phyloP scores from a whole-genome alignment of 2,888 invertebrate species.

The Troilus luridus region DNA sequence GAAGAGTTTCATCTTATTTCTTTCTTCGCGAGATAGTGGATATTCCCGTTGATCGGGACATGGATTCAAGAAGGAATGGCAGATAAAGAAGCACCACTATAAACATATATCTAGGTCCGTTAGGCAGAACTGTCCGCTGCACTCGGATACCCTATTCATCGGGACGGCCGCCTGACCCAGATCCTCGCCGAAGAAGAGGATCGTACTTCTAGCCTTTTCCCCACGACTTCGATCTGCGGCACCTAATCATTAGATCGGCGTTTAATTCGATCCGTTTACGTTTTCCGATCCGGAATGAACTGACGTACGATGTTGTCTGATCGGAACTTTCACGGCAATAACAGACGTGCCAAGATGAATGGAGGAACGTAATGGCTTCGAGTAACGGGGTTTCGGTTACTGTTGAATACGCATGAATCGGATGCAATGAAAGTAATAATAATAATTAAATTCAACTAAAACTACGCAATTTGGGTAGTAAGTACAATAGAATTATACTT shows the following conservation, averaged over 20 bases:
- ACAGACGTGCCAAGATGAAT: neutral
- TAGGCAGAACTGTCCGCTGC: neutral
- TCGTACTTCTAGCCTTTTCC: neutral
- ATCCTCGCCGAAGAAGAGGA: neutral
- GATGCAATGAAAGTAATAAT: too few relatives aligned
- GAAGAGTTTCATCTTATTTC: neutral
- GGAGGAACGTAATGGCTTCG: neutral
- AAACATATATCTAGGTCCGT: neutral
- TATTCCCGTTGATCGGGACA: constrained; percentile 7
- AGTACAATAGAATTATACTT: too few relatives aligned
- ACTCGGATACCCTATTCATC: neutral
- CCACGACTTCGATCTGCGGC: neutral
- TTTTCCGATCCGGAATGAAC: neutral
- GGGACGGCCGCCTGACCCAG: neutral
- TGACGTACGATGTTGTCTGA: neutral
- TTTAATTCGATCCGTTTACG: neutral
- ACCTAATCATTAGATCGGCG: neutral
- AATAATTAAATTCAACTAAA: too few relatives aligned
- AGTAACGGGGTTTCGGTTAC: neutral
- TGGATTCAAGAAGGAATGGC: neutral
- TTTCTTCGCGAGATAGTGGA: neutral
- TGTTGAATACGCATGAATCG: too few relatives aligned
- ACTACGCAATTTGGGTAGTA: too few relatives aligned
- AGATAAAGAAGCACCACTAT: neutral
- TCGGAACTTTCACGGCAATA: constrained; percentile 4